A percentile compares a stretch with the other conserved stretches of the same genome.
These are phyloP conservation scores for Ciconia nigra DNA, from an alignment of 2,797 vertebrate species.

Conservation along the genomic window DNA sequence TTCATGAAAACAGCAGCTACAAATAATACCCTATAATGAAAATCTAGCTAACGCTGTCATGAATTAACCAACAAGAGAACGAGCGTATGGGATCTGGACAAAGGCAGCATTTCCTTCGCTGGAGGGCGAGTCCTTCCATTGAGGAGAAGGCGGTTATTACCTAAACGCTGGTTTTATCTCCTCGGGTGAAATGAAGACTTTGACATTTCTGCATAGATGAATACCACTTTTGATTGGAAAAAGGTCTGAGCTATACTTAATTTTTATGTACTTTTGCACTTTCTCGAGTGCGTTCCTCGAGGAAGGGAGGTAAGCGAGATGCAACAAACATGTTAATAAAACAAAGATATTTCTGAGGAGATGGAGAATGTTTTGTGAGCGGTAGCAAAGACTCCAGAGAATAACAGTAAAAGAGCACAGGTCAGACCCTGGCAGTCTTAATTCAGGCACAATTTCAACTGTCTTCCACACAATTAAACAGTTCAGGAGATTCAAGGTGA, in stretches of 20 bases:
- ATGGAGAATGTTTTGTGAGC: neutral
- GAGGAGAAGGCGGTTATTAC: neutral
- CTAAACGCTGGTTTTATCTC: neutral
- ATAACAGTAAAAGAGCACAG: neutral
- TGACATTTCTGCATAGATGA: neutral
- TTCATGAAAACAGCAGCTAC: constrained; percentile 30
- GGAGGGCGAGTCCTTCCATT: neutral
- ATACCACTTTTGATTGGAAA: neutral
- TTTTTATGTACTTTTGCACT: neutral
- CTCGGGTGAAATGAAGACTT: neutral
- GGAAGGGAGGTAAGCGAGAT: neutral
- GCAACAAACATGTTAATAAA: neutral
- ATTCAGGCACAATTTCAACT: neutral
- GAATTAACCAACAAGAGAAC: neutral
- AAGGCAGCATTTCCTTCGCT: neutral
- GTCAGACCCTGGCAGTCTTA: neutral
- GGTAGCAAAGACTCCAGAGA: neutral
- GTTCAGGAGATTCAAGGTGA: neutral
- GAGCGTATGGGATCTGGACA: neutral
- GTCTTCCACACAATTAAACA: neutral
- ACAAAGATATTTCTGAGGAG: neutral
- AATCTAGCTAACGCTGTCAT: neutral
- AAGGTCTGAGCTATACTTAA: neutral
- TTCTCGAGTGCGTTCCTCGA: neutral
- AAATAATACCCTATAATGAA: constrained; percentile 29